Percentiles rank a stretch among this genome's conserved stretches.
phyloP scores from a whole-genome alignment of 2,797 vertebrate species.

The Bufotes viridis region DNA sequence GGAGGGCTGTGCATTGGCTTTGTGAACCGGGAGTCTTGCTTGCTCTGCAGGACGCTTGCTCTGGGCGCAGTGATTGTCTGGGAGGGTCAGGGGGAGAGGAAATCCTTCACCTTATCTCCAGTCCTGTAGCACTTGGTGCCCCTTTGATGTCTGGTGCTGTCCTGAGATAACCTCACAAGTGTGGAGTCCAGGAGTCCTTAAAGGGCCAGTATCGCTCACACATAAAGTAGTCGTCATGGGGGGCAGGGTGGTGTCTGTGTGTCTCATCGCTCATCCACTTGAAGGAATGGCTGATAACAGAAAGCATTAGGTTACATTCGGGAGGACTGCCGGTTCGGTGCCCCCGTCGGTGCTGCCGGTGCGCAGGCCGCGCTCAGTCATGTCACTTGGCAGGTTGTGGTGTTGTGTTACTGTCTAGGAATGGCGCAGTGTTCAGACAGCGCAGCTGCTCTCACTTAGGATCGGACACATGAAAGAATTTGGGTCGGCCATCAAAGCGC shows the following conservation, averaged over 20 bases:
- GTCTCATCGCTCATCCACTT: neutral
- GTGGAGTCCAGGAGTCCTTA: no score
- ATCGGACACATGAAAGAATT: neutral
- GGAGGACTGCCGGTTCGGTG: neutral
- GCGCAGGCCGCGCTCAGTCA: neutral
- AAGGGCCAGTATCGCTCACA: neutral
- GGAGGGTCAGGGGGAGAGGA: conserved; percentile 18
- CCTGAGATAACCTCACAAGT: neutral
- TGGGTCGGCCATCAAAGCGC: neutral
- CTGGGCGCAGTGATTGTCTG: neutral
- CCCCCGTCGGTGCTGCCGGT: neutral
- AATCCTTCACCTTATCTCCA: neutral
- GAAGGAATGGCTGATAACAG: neutral
- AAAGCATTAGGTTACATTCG: neutral
- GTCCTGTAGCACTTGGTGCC: neutral
- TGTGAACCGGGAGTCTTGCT: neutral
- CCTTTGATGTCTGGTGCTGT: neutral
- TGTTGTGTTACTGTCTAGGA: neutral
- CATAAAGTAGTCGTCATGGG: neutral
- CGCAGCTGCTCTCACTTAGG: neutral
- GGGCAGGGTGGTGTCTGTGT: neutral
- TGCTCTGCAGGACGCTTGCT: neutral
- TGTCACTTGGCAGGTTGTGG: neutral
- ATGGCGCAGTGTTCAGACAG: neutral
- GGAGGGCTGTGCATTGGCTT: no score